These are phyloP conservation scores for Threskiornis aethiopicus DNA, from an alignment of 2,797 vertebrate species.

Conservation along the genomic window DNA sequence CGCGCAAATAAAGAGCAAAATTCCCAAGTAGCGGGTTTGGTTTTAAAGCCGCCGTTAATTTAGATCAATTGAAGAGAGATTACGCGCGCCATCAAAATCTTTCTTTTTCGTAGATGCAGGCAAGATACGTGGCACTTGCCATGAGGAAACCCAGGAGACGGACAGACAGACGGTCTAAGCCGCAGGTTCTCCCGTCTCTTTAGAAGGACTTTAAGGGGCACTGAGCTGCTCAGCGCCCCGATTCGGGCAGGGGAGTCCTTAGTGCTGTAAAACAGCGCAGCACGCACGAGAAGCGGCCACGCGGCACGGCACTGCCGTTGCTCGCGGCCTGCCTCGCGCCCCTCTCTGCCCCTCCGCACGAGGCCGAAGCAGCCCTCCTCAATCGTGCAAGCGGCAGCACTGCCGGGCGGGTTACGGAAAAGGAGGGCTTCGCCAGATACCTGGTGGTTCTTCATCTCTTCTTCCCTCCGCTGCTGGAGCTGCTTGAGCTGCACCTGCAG, in stretches of 20 bases:
- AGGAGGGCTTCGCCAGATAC: not conserved
- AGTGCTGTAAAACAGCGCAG: fast-evolving
- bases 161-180: not conserved
- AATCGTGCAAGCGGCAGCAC: fast-evolving
- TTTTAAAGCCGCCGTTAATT: fast-evolving
- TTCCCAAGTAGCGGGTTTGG: fast-evolving
- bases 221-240: too few species aligned
- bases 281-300: not conserved
- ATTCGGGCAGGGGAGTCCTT: not conserved
- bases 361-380: not conserved
- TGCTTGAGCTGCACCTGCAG: conserved; percentile 81
- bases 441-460: conserved; percentile 82
- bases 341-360: too few species aligned
- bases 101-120: not conserved
- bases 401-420: too few species aligned
- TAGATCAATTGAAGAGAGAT: not conserved
- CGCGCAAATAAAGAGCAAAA: not conserved
- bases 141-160: not conserved
- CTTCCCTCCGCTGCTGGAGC: conserved; percentile 78
- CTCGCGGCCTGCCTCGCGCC: not conserved
- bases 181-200: fast-evolving
- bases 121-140: fast-evolving
- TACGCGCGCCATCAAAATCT: fast-evolving
- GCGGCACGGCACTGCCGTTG: fast-evolving
- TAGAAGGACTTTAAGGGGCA: not conserved